Base-by-base conservation (phyloP, 2,113 vertebrate species). In the Amphiprion ocellaris region DNA sequence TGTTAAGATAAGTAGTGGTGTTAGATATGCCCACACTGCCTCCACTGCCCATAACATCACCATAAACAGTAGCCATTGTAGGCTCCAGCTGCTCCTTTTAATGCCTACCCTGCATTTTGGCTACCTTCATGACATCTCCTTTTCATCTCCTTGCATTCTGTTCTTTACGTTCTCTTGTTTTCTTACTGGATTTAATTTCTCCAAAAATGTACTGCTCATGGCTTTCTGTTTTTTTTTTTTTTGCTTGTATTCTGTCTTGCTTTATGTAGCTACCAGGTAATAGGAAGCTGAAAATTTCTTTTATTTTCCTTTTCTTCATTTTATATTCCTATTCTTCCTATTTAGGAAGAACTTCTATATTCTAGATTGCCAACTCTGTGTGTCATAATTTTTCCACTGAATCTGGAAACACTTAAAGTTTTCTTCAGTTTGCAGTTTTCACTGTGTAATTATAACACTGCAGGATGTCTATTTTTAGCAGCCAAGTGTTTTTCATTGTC, bases 1-100 rank as follows among this genome's bases (percentile, higher is more conserved):
- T 87, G 86, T 73, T 72, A 58, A 76, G 80, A 79, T 83, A 59
- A 64, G 56, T 46, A 56, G 59, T 1, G 5, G 10, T 23, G 66
- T 74, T 70, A 63, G 69, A 49, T 69, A 63, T 72, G 58, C 41
- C 69, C 65, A 64, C 21, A 55, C 24, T 0, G n/a, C 15, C 15
- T 75, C 61, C 61, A 74, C 58, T 58, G 28, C 54, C 44, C 2
- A 37, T 33, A 52, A 4, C 47, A 64, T 59, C 56, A 67, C 4
- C 53, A 55, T 61, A 54, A 30, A 52, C 59, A 53, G 60, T n/a
- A 21, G 21, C 69, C 44, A 7, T 44, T 46, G 9, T 47, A 47
- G 28, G 47, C 59, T 66, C 5, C 30, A 63, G 67, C 69, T 61
- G 33, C 44, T 19, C 11, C 23, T 28, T 39, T 64, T 44, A 28